A percentile compares a stretch with the other conserved stretches of the same genome.
Evolutionary conservation across 2,797 vertebrate genomes (phyloP).

Genomic region (Lithobates pipiens): DNA sequence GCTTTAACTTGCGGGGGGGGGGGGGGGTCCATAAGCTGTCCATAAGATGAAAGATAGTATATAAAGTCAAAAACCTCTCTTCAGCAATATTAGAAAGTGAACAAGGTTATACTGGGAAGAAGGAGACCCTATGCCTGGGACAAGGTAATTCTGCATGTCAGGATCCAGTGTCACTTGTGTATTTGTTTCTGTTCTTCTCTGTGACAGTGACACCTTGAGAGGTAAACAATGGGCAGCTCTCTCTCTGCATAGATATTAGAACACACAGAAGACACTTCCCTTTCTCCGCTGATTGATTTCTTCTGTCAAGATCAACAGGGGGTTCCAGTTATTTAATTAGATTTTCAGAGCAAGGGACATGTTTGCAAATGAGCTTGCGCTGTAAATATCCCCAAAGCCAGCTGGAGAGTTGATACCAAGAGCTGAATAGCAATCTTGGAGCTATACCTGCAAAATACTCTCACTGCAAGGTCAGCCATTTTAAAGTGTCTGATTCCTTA

Average conservation of each 20-base stretch:
- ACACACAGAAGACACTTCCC: constrained; percentile 49
- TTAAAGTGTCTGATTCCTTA: constrained; percentile 2
- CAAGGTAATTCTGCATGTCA: not conserved
- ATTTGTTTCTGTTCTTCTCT: constrained; percentile 27
- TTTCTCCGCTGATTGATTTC: constrained; percentile 58
- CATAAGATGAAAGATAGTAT: no score
- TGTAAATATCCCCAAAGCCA: constrained; percentile 54
- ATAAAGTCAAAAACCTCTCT: no score
- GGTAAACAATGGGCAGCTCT: constrained; percentile 39
- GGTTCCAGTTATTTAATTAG: constrained; percentile 59
- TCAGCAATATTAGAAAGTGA: not conserved
- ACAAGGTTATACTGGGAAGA: not conserved
- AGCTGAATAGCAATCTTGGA: constrained; percentile 33
- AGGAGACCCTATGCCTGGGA: not conserved
- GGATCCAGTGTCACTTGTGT: not conserved
- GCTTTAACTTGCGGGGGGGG: no score
- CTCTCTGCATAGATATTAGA: constrained; percentile 41
- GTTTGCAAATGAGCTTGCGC: constrained; percentile 57
- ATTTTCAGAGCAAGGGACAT: constrained; percentile 56
- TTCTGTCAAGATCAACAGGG: constrained; percentile 58
- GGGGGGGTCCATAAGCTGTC: no score
- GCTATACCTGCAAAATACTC: constrained; percentile 2
- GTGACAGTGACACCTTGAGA: constrained; percentile 38
- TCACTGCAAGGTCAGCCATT: constrained; percentile 43
- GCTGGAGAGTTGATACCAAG: constrained; percentile 38